phyloP scores from a whole-genome alignment of 1,140 invertebrate genomes.

The Halotydeus destructor region DNA sequence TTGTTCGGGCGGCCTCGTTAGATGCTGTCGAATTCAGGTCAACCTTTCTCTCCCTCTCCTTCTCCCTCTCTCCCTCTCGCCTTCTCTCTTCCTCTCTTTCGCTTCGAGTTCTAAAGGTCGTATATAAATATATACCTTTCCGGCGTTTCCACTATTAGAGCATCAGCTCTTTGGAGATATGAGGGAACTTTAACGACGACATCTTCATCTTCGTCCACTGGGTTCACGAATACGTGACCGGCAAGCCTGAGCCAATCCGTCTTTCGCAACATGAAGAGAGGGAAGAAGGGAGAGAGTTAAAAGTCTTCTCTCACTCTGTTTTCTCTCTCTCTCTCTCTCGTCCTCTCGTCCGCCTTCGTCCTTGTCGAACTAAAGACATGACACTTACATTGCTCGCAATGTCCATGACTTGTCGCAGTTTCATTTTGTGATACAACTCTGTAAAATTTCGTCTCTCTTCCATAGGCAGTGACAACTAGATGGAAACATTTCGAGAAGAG shows the following conservation, averaged over 20 bases:
- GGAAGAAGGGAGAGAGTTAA: background rate
- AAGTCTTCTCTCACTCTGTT: background rate
- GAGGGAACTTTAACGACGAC: conserved; percentile 12
- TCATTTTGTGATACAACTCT: conserved; percentile 15
- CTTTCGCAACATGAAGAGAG: too few species aligned
- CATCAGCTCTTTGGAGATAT: conserved; percentile 11
- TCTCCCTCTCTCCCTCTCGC: too few species aligned
- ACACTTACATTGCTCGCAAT: conserved; percentile 12
- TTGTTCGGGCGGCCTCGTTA: too few species aligned
- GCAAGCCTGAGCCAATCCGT: conserved; percentile 8
- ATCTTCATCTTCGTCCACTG: conserved; percentile 5
- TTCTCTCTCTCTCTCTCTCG: too few species aligned
- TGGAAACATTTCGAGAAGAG: too few species aligned
- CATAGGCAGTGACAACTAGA: conserved; percentile 12
- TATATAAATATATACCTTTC: conserved; percentile 3
- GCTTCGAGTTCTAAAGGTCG: background rate
- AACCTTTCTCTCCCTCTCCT: too few species aligned
- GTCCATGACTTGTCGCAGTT: conserved; percentile 4
- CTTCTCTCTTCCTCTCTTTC: background rate
- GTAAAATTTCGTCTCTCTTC: conserved; percentile 13
- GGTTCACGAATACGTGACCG: background rate
- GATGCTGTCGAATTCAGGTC: too few species aligned
- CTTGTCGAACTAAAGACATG: too few species aligned
- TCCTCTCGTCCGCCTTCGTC: too few species aligned
- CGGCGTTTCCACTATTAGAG: conserved; percentile 3